Conservation (phyloP, 2,113 vertebrate species). For the Ctenodactylus gundi region DNA sequence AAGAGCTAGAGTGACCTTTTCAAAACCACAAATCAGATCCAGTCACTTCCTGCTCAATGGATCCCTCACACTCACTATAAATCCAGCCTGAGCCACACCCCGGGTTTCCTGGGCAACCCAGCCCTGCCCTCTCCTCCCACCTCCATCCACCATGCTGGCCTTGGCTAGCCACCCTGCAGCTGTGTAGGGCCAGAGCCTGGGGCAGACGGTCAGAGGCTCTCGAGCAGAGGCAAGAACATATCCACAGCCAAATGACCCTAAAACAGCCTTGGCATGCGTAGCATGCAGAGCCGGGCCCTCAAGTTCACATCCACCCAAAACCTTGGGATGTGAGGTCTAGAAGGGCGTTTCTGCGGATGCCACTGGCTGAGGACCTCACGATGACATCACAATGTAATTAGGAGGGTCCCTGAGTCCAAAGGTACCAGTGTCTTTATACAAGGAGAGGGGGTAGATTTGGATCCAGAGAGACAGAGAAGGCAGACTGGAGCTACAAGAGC, state of each 20-base stretch:
- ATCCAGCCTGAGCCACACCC: neutral
- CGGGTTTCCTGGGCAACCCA: no score
- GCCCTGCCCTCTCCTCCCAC: no score
- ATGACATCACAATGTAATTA: neutral
- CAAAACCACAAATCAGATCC: neutral
- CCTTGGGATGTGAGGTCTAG: neutral
- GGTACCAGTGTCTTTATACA: neutral
- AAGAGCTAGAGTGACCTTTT: neutral
- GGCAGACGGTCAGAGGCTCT: neutral
- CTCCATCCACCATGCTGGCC: accelerated
- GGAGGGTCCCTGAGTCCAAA: neutral
- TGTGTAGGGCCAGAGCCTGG: neutral
- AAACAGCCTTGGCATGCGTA: neutral
- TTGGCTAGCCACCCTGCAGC: neutral
- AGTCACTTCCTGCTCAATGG: neutral
- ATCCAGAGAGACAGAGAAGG: neutral
- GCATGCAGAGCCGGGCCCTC: neutral
- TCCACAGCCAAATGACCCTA: neutral
- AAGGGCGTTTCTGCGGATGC: neutral
- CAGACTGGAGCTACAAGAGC: neutral
- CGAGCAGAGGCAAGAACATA: neutral
- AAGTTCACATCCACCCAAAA: neutral
- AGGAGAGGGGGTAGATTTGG: neutral
- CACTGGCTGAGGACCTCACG: neutral
- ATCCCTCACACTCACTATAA: neutral